A percentile compares a stretch with the other conserved stretches of the same genome.
Evolutionary conservation across 2,888 invertebrate species (phyloP).

Genomic region (Ptilodon capucinus): DNA sequence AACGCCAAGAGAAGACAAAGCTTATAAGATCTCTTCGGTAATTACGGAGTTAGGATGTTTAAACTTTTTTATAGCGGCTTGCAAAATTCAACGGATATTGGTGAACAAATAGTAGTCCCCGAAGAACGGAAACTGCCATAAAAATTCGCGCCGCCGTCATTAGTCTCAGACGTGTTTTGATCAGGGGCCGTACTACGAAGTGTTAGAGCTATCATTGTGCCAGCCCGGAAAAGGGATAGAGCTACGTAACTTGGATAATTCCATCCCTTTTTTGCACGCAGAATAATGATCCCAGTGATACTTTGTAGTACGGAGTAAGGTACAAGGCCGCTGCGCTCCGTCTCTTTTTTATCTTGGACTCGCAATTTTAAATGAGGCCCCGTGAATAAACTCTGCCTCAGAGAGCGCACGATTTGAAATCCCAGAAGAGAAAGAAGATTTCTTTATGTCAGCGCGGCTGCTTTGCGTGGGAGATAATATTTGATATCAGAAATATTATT

Average conservation of each 20-base stretch:
- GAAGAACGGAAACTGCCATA: slow-evolving; percentile 67
- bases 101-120: slow-evolving; percentile 68
- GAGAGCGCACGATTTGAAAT: slow-evolving; percentile 52
- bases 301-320: slow-evolving; percentile 40
- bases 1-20: slow-evolving; percentile 40
- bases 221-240: slow-evolving; percentile 32
- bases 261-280: slow-evolving; percentile 33
- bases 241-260: slow-evolving; percentile 28
- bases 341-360: slow-evolving; percentile 57
- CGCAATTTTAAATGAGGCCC: slow-evolving; percentile 56
- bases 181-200: slow-evolving; percentile 55
- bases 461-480: too few relatives aligned
- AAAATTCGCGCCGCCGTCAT: slow-evolving; percentile 74
- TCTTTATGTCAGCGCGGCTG: too few relatives aligned
- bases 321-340: slow-evolving; percentile 37
- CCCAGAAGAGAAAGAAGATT: slow-evolving; percentile 35
- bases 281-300: slow-evolving; percentile 46
- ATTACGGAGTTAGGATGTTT: slow-evolving; percentile 51
- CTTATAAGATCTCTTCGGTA: slow-evolving; percentile 45
- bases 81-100: slow-evolving; percentile 66
- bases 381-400: slow-evolving; percentile 47
- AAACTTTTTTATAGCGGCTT: slow-evolving; percentile 62
- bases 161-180: slow-evolving; percentile 79
- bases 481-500: too few relatives aligned
- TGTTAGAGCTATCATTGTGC: slow-evolving; percentile 43